Percentiles rank a stretch among this genome's conserved stretches.
phyloP scores from a whole-genome alignment of 2,888 invertebrate genomes.

The Zaprionus obscuricornis region DNA sequence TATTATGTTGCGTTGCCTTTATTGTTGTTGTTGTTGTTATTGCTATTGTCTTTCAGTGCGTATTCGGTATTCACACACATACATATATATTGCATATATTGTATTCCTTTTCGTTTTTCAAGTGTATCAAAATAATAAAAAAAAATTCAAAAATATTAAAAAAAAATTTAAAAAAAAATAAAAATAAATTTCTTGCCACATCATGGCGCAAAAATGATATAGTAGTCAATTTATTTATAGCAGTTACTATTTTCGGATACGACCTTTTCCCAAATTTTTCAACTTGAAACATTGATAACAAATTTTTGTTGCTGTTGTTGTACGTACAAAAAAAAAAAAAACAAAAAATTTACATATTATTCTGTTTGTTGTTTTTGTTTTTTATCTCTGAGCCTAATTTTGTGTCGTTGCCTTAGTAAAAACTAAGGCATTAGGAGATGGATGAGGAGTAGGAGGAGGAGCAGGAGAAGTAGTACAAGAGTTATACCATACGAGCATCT shows the following conservation, averaged over 20 bases:
- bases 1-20: conserved; percentile 35
- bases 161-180: neutral
- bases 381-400: conserved; percentile 36
- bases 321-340: no score
- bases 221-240: conserved; percentile 13
- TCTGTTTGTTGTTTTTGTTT: conserved; percentile 1
- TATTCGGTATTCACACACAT: no score
- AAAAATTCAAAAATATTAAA: conserved; percentile 15
- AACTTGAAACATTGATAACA: conserved; percentile 36
- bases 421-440: neutral
- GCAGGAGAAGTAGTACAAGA: no score
- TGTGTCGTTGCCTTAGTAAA: conserved; percentile 18
- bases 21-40: no score
- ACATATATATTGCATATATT: no score
- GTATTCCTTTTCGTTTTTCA: no score
- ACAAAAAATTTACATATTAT: conserved; percentile 43
- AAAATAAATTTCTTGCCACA: conserved; percentile 41
- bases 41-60: no score
- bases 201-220: conserved; percentile 55
- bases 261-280: no score
- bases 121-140: no score
- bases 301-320: no score
- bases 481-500: conserved; percentile 1
- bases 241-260: conserved; percentile 36
- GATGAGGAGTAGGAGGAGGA: neutral